Conservation (phyloP, 1,140 invertebrate genomes). For the Lepeophtheirus salmonis region DNA sequence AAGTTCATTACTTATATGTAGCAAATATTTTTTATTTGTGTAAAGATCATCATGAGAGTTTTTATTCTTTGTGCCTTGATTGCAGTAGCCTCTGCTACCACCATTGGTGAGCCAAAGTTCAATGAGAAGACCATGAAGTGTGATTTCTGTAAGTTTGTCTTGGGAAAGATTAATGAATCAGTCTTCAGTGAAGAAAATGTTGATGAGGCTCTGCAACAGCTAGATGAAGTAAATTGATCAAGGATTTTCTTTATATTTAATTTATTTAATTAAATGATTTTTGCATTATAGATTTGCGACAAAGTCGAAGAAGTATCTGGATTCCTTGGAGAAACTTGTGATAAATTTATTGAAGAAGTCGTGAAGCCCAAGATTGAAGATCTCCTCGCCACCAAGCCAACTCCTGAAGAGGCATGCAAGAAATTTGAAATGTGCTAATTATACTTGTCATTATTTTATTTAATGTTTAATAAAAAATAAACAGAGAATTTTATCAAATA, state of each 20-base stretch:
- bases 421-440: neutral
- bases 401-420: neutral
- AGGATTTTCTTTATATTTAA: neutral
- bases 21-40: too few relatives aligned
- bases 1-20: too few relatives aligned
- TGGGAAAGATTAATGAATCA: neutral
- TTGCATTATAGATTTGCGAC: neutral
- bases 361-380: neutral
- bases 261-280: neutral
- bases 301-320: neutral
- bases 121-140: neutral
- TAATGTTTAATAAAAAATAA: too few relatives aligned
- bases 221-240: neutral
- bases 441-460: too few relatives aligned
- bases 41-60: neutral
- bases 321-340: neutral
- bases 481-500: too few relatives aligned
- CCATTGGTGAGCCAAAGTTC: neutral
- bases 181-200: neutral
- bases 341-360: neutral
- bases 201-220: neutral
- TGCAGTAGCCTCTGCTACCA: neutral
- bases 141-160: neutral
- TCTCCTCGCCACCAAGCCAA: neutral
- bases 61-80: neutral